phyloP scores from a whole-genome alignment of 2,888 invertebrate species.

The Didymodactylos carnosus region DNA sequence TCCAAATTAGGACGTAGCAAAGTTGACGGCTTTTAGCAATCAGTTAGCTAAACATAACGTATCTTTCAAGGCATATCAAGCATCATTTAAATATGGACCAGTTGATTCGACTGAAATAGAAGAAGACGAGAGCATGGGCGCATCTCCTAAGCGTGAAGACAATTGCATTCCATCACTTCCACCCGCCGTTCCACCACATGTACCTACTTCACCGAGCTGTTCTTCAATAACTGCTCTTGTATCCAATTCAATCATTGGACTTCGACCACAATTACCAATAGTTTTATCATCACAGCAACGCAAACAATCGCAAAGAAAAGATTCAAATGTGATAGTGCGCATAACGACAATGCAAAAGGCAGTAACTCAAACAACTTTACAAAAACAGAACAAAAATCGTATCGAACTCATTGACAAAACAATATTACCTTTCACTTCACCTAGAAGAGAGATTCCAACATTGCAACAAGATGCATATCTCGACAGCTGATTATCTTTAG shows the following conservation, averaged over 20 bases:
- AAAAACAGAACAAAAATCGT: not conserved
- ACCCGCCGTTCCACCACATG: not conserved
- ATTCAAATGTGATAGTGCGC: too few relatives aligned
- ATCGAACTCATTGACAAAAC: not conserved
- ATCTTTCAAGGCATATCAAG: not conserved
- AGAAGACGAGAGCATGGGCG: not conserved
- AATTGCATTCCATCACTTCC: not conserved
- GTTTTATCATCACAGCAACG: not conserved
- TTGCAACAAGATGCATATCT: not conserved
- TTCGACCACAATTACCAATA: not conserved
- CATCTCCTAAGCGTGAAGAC: not conserved
- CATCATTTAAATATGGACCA: not conserved
- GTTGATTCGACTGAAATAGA: not conserved
- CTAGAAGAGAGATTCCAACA: not conserved
- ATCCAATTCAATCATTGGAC: not conserved
- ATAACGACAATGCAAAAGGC: not conserved
- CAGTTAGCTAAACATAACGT: not conserved
- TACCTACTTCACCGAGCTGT: not conserved
- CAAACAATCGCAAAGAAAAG: too few relatives aligned
- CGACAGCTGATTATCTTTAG: too few relatives aligned
- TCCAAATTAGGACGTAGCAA: not conserved
- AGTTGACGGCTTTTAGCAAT: not conserved
- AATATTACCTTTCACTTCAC: not conserved
- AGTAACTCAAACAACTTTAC: not conserved
- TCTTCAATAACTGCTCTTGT: too few relatives aligned